Evolutionary conservation across 2,797 vertebrate species (phyloP).

Genomic region (Zenarchopterus dispar): DNA sequence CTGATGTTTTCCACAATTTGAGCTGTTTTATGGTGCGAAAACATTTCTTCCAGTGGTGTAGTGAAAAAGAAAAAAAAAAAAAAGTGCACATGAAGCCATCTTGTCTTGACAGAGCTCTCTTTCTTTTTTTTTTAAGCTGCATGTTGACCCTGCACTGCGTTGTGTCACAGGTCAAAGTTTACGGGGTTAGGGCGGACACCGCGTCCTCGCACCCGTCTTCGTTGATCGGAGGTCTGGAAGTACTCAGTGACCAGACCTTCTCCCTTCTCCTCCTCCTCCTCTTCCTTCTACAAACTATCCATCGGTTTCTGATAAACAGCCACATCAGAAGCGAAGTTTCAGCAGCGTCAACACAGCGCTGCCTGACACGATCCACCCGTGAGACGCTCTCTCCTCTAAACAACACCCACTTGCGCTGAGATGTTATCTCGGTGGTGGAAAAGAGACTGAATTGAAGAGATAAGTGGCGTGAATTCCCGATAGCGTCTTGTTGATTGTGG

Average conservation of each 20-base stretch:
- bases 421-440: constrained; percentile 1
- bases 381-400: constrained; percentile 27
- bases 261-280: constrained; percentile 50
- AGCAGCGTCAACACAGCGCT: constrained; percentile 55
- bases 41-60: constrained; percentile 48
- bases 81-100: constrained; percentile 30
- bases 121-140: constrained; percentile 20
- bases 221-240: constrained; percentile 81
- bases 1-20: constrained; percentile 64
- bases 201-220: constrained; percentile 76
- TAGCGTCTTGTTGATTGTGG: not conserved
- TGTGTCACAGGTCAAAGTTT: constrained; percentile 74
- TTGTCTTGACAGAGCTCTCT: constrained; percentile 28
- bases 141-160: constrained; percentile 26
- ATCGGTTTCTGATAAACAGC: constrained; percentile 72
- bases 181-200: constrained; percentile 60
- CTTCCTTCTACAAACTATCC: constrained; percentile 69
- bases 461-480: not conserved
- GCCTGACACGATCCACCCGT: constrained; percentile 60
- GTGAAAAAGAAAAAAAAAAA: constrained; percentile 32
- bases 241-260: constrained; percentile 72
- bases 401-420: constrained; percentile 22
- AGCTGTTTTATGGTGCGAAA: constrained; percentile 61
- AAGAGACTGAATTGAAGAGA: constrained; percentile 9
- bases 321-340: constrained; percentile 48